Conservation (phyloP, 2,113 vertebrate genomes). For the Dromaius novaehollandiae region DNA sequence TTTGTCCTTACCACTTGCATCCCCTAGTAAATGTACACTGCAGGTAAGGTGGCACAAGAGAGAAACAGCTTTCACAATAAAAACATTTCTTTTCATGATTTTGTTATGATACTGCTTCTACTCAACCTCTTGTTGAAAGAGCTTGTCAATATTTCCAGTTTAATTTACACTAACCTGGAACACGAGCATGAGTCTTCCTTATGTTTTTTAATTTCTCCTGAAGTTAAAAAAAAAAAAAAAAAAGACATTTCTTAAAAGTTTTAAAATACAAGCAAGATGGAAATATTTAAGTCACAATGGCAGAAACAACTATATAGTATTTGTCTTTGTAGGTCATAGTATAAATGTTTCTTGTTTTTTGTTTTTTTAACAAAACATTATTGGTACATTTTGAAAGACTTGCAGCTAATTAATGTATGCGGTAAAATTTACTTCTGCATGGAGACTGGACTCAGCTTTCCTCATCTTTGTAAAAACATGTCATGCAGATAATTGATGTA, state of each 20-base stretch:
- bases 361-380: neutral
- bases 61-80: neutral
- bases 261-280: neutral
- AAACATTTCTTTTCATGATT: neutral
- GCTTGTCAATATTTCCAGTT: neutral
- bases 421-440: neutral
- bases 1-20: conserved; percentile 90
- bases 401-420: neutral
- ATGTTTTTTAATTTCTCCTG: neutral
- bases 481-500: neutral
- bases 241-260: neutral
- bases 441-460: neutral
- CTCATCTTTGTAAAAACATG: neutral
- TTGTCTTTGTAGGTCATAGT: neutral
- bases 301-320: neutral
- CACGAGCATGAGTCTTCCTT: neutral
- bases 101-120: neutral
- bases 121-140: neutral
- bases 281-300: neutral
- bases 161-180: neutral
- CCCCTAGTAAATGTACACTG: conserved; percentile 93
- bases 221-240: neutral
- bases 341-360: neutral
- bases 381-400: neutral
- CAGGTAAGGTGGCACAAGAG: conserved; percentile 78